These are phyloP conservation scores for Germaria angustata DNA, from an alignment of 2,888 invertebrate species.

Conservation along the genomic window DNA sequence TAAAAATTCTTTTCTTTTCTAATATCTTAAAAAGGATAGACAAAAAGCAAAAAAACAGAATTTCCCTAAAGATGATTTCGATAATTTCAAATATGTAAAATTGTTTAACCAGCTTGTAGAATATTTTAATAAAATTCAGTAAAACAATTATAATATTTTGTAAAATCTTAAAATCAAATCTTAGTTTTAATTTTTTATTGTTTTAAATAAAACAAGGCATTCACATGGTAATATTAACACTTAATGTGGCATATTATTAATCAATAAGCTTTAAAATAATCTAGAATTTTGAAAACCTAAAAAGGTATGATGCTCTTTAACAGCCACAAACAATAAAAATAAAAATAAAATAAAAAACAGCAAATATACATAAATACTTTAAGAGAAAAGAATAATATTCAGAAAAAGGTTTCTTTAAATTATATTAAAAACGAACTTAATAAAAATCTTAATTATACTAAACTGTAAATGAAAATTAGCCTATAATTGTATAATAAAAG, in stretches of 20 bases:
- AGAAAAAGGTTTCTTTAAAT: conserved; percentile 60
- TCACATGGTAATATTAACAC: conserved; percentile 62
- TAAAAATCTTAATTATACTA: conserved; percentile 12
- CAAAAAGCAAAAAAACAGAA: no score
- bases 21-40: no score
- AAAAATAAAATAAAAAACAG: conserved; percentile 6
- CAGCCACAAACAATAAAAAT: conserved; percentile 34
- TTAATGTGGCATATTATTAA: conserved; percentile 46
- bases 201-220: conserved; percentile 55
- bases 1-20: no score
- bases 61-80: no score
- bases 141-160: background rate
- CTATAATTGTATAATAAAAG: background rate
- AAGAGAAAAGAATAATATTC: conserved; percentile 43
- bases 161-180: background rate
- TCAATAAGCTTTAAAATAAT: conserved; percentile 51
- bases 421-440: conserved; percentile 37
- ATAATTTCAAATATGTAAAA: no score
- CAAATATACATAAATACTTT: conserved; percentile 37
- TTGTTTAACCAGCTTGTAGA: no score
- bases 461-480: conserved; percentile 3
- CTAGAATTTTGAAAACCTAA: conserved; percentile 29
- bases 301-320: conserved; percentile 12
- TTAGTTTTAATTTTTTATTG: conserved; percentile 25
- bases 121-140: background rate